Conservation (phyloP, 2,888 invertebrate genomes). For the Lasioglossum calceatum region DNA sequence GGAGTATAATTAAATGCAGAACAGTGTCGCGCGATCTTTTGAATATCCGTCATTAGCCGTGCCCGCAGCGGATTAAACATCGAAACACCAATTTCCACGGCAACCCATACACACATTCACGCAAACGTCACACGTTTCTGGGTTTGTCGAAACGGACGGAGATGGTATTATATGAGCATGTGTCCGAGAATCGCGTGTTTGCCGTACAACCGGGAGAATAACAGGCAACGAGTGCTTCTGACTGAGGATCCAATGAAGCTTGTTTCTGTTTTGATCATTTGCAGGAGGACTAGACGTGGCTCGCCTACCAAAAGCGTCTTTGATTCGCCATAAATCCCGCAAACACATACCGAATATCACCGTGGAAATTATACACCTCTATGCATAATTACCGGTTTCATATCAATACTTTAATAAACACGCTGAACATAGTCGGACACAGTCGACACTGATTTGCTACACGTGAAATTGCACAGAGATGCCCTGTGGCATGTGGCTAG, state of each 20-base stretch:
- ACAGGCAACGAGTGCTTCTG: conserved; percentile 55
- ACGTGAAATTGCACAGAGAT: background rate
- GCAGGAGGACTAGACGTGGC: conserved; percentile 60
- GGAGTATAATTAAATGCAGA: conserved; percentile 52
- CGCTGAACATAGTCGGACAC: background rate
- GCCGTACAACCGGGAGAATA: conserved; percentile 47
- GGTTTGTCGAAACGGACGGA: conserved; percentile 30
- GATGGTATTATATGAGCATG: conserved; percentile 46
- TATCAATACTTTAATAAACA: conserved; percentile 31
- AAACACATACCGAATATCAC: conserved; percentile 8
- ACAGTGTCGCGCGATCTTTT: conserved; percentile 50
- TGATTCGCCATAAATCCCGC: conserved; percentile 46
- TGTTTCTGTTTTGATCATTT: conserved; percentile 51
- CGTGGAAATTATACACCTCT: conserved; percentile 25
- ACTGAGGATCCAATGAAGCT: conserved; percentile 51
- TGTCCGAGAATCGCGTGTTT: conserved; percentile 50
- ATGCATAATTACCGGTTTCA: conserved; percentile 44
- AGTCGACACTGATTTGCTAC: background rate
- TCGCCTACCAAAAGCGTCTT: conserved; percentile 65
- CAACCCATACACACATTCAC: background rate
- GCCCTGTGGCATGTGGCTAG: background rate
- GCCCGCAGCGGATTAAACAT: conserved; percentile 53
- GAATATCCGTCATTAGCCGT: conserved; percentile 62
- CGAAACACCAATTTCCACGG: conserved; percentile 52
- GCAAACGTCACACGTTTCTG: conserved; percentile 20